phyloP scores from a whole-genome alignment of 2,113 vertebrate genomes.

The Aix galericulata region DNA sequence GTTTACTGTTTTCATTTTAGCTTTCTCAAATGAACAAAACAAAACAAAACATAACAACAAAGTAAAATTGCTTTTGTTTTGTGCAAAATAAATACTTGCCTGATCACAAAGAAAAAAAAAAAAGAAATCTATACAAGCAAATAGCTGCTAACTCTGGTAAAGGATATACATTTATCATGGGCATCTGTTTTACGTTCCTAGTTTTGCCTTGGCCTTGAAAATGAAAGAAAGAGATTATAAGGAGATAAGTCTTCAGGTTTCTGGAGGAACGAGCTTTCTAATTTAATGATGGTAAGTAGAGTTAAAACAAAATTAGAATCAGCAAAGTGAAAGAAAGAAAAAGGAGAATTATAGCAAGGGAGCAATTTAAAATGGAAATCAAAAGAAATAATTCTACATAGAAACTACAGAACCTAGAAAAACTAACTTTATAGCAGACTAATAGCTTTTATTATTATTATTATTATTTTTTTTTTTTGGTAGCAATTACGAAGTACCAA shows the following conservation, averaged over 20 bases:
- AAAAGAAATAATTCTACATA: background rate
- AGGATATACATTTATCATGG: accelerated
- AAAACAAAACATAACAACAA: background rate
- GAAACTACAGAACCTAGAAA: background rate
- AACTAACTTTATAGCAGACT: background rate
- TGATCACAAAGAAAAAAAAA: conserved; percentile 16
- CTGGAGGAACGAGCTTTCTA: background rate
- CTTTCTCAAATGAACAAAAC: conserved; percentile 25
- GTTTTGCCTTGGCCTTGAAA: background rate
- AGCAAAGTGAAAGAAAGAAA: background rate
- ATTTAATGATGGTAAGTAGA: background rate
- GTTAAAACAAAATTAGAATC: background rate
- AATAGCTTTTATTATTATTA: background rate
- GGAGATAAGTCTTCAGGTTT: background rate
- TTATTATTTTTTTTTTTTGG: background rate
- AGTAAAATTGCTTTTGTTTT: background rate
- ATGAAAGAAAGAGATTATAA: background rate
- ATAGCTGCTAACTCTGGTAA: background rate
- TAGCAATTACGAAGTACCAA: background rate
- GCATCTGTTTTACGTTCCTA: background rate
- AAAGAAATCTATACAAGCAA: background rate
- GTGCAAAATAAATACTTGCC: background rate
- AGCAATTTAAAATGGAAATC: background rate
- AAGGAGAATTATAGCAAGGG: background rate
- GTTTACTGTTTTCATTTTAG: background rate